Evolutionary conservation across 2,113 vertebrate species (phyloP).

Genomic region (Nerophis ophidion): DNA sequence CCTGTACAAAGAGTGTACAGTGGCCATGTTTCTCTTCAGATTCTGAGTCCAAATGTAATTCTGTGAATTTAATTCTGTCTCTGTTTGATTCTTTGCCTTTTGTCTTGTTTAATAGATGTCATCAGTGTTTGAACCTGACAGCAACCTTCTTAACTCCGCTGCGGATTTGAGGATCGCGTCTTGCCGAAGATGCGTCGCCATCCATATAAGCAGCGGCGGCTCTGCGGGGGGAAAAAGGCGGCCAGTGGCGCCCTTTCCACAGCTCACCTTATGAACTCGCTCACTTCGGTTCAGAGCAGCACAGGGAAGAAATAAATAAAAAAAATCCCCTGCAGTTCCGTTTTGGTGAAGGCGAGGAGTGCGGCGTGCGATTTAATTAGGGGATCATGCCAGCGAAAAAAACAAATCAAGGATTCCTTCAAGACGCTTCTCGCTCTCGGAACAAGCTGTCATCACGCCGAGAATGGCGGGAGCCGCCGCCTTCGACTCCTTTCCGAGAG

Average conservation of each 20-base stretch:
- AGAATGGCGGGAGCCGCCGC: too few relatives aligned
- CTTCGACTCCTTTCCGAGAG: too few relatives aligned
- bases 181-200: too few relatives aligned
- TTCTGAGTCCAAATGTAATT: too few relatives aligned
- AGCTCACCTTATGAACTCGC: constrained; percentile 9
- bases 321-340: constrained; percentile 23
- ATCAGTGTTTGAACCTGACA: too few relatives aligned
- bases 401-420: constrained; percentile 41
- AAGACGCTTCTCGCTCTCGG: constrained; percentile 21
- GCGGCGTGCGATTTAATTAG: constrained; percentile 40
- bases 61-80: too few relatives aligned
- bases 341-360: constrained; percentile 32
- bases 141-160: too few relatives aligned
- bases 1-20: too few relatives aligned
- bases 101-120: too few relatives aligned
- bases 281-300: constrained; percentile 8
- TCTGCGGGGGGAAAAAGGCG: not conserved
- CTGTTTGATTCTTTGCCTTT: too few relatives aligned
- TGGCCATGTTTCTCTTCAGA: too few relatives aligned
- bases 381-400: constrained; percentile 49
- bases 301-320: constrained; percentile 14
- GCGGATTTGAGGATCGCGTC: too few relatives aligned
- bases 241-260: not conserved
- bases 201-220: not conserved
- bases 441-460: not conserved